phyloP scores from a whole-genome alignment of 2,113 vertebrate genomes.

The Pituophis catenifer region DNA sequence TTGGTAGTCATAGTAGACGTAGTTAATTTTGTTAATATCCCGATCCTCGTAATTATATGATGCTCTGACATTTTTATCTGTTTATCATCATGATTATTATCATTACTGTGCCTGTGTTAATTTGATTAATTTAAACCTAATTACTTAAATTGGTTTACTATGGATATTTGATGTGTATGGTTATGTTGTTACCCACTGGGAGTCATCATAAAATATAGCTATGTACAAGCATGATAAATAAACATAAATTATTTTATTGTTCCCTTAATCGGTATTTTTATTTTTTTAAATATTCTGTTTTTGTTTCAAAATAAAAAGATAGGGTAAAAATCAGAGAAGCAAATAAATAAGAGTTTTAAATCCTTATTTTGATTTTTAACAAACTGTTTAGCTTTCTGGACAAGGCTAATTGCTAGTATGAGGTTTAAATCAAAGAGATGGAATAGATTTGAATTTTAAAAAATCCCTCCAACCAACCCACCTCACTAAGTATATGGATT shows the following conservation, averaged over 20 bases:
- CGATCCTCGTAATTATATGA: not conserved
- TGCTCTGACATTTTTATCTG: not conserved
- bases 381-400: not conserved
- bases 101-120: not conserved
- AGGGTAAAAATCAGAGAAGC: not conserved
- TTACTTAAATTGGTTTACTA: not conserved
- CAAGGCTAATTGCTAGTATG: not conserved
- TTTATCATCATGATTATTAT: not conserved
- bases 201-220: not conserved
- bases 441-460: not conserved
- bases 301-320: not conserved
- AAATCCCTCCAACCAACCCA: not conserved
- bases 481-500: not conserved
- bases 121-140: not conserved
- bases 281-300: not conserved
- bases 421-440: not conserved
- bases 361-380: not conserved
- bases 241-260: not conserved
- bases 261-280: not conserved
- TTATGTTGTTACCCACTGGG: not conserved
- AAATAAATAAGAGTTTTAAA: not conserved
- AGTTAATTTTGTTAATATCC: not conserved
- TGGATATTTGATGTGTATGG: not conserved
- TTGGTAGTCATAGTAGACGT: not conserved
- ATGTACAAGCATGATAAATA: not conserved